Evolutionary conservation across 2,113 vertebrate species (phyloP).

Genomic region (Siphamia tubifer): DNA sequence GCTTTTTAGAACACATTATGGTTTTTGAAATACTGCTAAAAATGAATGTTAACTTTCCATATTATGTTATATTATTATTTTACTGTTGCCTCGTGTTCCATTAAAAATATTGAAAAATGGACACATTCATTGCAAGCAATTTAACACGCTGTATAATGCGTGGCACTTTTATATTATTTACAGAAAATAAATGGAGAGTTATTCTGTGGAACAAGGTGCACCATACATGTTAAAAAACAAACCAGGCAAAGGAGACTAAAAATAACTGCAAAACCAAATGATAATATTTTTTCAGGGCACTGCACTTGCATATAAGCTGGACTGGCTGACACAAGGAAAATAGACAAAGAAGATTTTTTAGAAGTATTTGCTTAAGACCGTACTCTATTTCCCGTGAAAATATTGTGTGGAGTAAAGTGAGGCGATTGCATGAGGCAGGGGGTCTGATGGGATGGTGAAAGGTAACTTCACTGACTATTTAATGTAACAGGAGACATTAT

Average conservation of each 20-base stretch:
- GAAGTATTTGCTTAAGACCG: constrained; percentile 68
- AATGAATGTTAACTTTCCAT: constrained; percentile 30
- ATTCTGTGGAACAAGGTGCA: constrained; percentile 69
- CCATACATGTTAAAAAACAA: constrained; percentile 57
- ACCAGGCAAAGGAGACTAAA: constrained; percentile 66
- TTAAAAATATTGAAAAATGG: constrained; percentile 2
- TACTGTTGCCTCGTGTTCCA: constrained; percentile 24
- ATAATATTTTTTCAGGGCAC: constrained; percentile 76
- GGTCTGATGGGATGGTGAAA: neutral
- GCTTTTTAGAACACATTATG: constrained; percentile 32
- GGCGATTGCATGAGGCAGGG: constrained; percentile 11
- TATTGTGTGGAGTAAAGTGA: constrained; percentile 38
- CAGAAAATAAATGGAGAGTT: constrained; percentile 65
- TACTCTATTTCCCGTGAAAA: constrained; percentile 65
- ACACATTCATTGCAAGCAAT: constrained; percentile 41
- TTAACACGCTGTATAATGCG: constrained; percentile 48
- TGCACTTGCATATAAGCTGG: constrained; percentile 54
- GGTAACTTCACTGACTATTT: neutral
- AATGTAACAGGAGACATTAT: neutral
- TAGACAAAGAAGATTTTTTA: constrained; percentile 72
- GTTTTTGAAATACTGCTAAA: constrained; percentile 26
- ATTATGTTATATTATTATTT: constrained; percentile 43
- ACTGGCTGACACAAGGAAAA: constrained; percentile 74
- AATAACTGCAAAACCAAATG: constrained; percentile 77
- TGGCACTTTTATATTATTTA: constrained; percentile 65